Conservation (phyloP, 2,113 vertebrate genomes). For the Acrocephalus kingi region DNA sequence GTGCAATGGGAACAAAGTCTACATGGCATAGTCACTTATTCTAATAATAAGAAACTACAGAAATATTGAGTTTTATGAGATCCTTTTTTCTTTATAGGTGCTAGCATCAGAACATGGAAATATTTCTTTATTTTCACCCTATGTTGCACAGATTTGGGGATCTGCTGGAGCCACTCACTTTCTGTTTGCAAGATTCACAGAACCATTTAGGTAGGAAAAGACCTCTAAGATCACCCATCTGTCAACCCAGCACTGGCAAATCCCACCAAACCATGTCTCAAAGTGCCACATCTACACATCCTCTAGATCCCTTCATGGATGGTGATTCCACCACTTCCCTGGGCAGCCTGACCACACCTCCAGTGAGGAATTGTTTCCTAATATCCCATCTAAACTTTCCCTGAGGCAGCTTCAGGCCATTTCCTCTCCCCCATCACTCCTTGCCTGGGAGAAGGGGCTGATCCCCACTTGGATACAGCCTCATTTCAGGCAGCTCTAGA, state of each 20-base stretch:
- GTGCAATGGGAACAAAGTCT: neutral
- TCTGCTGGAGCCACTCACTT: neutral
- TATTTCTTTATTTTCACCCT: neutral
- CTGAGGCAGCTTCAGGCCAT: neutral
- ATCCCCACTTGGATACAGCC: rapidly evolving
- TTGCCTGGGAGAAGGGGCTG: neutral
- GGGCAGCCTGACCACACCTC: neutral
- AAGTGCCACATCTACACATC: neutral
- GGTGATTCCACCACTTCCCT: neutral
- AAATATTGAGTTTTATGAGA: neutral
- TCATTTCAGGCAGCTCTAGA: neutral
- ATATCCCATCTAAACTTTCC: neutral
- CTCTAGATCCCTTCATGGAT: neutral
- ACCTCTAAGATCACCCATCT: neutral
- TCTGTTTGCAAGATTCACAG: neutral
- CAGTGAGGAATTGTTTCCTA: neutral
- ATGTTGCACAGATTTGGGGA: neutral
- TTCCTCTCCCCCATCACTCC: neutral
- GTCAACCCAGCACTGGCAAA: neutral
- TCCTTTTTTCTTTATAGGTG: neutral
- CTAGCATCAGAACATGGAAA: neutral
- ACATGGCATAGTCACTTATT: neutral
- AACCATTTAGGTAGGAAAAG: neutral
- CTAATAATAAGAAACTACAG: neutral
- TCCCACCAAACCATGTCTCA: neutral